Conservation (phyloP, 2,113 vertebrate genomes). For the Bettongia penicillata region DNA sequence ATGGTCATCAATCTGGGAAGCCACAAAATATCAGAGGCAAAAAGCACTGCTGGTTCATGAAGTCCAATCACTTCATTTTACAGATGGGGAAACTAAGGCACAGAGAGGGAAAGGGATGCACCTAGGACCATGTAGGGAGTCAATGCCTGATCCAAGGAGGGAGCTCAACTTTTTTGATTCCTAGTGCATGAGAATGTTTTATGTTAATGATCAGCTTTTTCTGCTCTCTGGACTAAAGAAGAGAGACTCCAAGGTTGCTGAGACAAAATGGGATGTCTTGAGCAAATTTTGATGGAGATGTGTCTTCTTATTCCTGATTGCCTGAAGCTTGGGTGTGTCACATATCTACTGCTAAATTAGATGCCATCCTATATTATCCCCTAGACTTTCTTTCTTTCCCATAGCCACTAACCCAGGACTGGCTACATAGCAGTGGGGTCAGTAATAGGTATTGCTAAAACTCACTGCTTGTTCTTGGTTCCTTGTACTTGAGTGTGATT, state of each 20-base stretch:
- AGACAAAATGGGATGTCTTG: neutral
- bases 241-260: neutral
- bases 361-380: neutral
- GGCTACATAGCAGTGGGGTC: neutral
- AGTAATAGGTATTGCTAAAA: neutral
- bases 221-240: neutral
- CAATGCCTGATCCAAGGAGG: neutral
- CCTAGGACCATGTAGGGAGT: neutral
- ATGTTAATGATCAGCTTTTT: neutral
- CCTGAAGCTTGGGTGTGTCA: neutral
- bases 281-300: neutral
- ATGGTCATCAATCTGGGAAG: neutral
- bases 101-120: neutral
- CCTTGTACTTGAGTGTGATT: neutral
- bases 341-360: neutral
- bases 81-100: neutral
- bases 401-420: neutral
- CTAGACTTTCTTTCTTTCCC: neutral
- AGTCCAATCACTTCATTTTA: neutral
- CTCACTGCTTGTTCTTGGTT: neutral
- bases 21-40: neutral
- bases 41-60: neutral
- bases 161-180: neutral
- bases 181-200: neutral
- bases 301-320: neutral